Evolutionary conservation across 1,140 invertebrate species (phyloP).

Genomic region (Plectrocnemia conspersa): DNA sequence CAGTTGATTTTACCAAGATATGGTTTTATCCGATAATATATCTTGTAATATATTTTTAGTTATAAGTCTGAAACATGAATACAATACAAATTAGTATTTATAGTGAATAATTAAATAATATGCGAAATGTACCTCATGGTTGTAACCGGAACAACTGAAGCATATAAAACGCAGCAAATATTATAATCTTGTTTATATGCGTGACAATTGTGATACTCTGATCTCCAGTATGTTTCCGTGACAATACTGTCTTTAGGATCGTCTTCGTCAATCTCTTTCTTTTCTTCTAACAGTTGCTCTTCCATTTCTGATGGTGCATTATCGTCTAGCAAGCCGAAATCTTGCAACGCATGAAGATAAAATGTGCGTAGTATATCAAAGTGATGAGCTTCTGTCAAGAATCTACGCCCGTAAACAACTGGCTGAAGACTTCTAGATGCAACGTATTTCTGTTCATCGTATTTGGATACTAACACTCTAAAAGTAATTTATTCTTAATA

Average conservation of each 20-base stretch:
- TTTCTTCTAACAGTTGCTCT: neutral
- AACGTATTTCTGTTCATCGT: conserved; percentile 60
- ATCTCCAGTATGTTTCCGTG: conserved; percentile 73
- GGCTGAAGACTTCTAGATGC: conserved; percentile 60
- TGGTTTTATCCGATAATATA: conserved; percentile 31
- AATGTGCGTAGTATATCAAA: conserved; percentile 68
- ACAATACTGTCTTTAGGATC: conserved; percentile 33
- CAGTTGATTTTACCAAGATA: conserved; percentile 32
- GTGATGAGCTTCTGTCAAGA: conserved; percentile 54
- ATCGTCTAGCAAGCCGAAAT: conserved; percentile 26
- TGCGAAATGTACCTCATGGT: conserved; percentile 55
- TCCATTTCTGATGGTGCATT: conserved; percentile 7
- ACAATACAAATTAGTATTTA: neutral
- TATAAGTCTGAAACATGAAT: conserved; percentile 43
- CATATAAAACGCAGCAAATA: conserved; percentile 65
- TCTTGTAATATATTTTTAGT: conserved; percentile 38
- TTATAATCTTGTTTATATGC: conserved; percentile 57
- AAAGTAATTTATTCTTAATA: conserved; percentile 12
- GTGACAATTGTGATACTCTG: conserved; percentile 81
- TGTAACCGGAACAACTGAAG: conserved; percentile 60
- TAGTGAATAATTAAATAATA: neutral
- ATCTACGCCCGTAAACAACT: conserved; percentile 44
- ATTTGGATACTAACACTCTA: conserved; percentile 67
- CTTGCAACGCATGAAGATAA: conserved; percentile 55
- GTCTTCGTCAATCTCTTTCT: conserved; percentile 32